A percentile compares a stretch with the other conserved stretches of the same genome.
These are phyloP conservation scores for Leucoma salicis DNA, from an alignment of 2,888 invertebrate genomes.

Conservation along the genomic window DNA sequence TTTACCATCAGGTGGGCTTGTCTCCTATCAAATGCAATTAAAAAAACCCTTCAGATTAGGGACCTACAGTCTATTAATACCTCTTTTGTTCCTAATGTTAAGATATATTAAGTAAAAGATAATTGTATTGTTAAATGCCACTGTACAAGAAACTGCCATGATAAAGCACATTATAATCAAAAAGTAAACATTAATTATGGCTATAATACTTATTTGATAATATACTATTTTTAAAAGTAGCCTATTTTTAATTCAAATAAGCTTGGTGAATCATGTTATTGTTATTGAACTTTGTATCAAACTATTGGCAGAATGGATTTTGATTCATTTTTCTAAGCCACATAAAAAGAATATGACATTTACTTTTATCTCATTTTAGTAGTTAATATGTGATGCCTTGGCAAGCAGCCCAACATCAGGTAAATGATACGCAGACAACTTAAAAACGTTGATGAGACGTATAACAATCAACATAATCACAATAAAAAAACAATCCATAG, in stretches of 20 bases:
- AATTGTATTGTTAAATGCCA: background rate
- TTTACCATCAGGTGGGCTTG: no score
- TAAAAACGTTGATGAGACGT: slow-evolving; percentile 35
- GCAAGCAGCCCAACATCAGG: slow-evolving; percentile 48
- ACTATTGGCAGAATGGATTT: slow-evolving; percentile 18
- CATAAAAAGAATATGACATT: slow-evolving; percentile 35
- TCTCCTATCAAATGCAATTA: no score
- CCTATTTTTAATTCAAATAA: background rate
- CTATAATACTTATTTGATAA: background rate
- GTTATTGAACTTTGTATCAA: slow-evolving; percentile 1
- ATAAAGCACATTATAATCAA: background rate
- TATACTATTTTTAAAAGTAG: background rate
- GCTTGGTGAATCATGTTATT: slow-evolving; percentile 8
- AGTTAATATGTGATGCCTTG: slow-evolving; percentile 42
- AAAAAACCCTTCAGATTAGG: no score
- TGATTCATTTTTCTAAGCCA: slow-evolving; percentile 24
- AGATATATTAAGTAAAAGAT: background rate
- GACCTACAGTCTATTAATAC: slow-evolving; percentile 15
- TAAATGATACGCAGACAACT: slow-evolving; percentile 37
- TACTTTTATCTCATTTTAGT: slow-evolving; percentile 36
- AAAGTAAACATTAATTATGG: background rate
- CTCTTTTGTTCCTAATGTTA: slow-evolving; percentile 18
- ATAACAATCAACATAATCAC: slow-evolving; percentile 44
- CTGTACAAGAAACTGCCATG: background rate
- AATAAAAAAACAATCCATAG: slow-evolving; percentile 39